These are phyloP conservation scores for Drosophila rubida DNA, from an alignment of 2,888 invertebrate species.

Conservation along the genomic window DNA sequence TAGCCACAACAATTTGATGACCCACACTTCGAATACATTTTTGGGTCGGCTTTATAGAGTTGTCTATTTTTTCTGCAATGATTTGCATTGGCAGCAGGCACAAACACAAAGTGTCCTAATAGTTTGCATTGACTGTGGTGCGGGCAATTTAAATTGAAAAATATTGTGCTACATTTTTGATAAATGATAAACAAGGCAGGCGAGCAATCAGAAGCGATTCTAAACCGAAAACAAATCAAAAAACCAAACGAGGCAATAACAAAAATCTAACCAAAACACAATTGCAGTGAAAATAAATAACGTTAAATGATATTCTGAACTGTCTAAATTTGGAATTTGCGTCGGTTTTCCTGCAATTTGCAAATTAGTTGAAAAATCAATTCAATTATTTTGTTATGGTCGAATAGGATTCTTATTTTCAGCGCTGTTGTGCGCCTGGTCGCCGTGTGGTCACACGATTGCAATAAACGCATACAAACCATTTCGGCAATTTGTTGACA, in stretches of 20 bases:
- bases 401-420: constrained; percentile 9
- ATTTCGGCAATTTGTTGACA: constrained; percentile 22
- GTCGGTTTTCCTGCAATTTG: constrained; percentile 41
- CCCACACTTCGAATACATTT: constrained; percentile 10
- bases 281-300: constrained; percentile 46
- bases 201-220: constrained; percentile 24
- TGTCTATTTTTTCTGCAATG: constrained; percentile 7
- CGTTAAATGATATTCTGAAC: constrained; percentile 40
- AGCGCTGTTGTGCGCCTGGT: too few species aligned
- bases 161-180: constrained; percentile 34
- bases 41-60: constrained; percentile 7
- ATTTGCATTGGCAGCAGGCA: constrained; percentile 1
- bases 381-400: constrained; percentile 55
- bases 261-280: constrained; percentile 21
- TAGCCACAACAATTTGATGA: constrained; percentile 2
- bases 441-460: constrained; percentile 19
- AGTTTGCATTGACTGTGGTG: constrained; percentile 9
- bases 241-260: constrained; percentile 23
- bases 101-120: constrained; percentile 22
- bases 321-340: constrained; percentile 37
- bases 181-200: constrained; percentile 38
- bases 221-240: constrained; percentile 24
- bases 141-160: constrained; percentile 50
- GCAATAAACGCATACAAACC: constrained; percentile 12
- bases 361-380: constrained; percentile 64